Conservation (phyloP, 2,888 invertebrate species). For the Mythimna pallens region DNA sequence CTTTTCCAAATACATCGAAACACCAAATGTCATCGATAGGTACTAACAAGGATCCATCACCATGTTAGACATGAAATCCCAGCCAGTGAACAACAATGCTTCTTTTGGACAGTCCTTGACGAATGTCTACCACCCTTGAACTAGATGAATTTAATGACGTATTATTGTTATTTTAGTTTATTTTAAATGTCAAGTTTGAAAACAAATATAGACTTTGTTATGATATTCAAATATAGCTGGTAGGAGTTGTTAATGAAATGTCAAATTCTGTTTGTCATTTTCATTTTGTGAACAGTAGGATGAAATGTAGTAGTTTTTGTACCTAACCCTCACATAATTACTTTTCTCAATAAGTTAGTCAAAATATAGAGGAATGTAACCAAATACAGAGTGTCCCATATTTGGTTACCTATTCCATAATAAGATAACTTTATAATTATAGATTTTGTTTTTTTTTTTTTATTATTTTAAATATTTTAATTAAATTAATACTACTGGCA, state of each 20-base stretch:
- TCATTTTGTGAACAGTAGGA: background rate
- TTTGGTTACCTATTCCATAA: too few species aligned
- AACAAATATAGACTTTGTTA: slow-evolving; percentile 2
- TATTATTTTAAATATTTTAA: too few species aligned
- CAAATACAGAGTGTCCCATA: too few species aligned
- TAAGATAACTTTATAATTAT: too few species aligned
- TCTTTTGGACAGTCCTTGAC: background rate
- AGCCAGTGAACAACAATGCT: background rate
- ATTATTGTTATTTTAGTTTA: background rate
- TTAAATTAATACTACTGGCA: too few species aligned
- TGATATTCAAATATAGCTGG: background rate
- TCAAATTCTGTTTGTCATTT: background rate
- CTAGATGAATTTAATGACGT: slow-evolving; percentile 15
- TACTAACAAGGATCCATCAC: background rate
- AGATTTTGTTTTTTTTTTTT: too few species aligned
- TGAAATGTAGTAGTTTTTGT: background rate
- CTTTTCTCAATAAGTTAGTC: background rate
- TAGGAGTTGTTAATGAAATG: background rate
- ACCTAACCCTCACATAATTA: background rate
- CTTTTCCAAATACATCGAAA: background rate
- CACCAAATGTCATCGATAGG: background rate
- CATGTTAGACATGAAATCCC: background rate
- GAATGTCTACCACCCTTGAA: slow-evolving; percentile 24
- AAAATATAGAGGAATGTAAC: too few species aligned
- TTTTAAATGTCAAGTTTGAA: slow-evolving; percentile 14